These are phyloP conservation scores for Puffinus mauretanicus DNA, from an alignment of 2,113 vertebrate genomes.

Conservation along the genomic window DNA sequence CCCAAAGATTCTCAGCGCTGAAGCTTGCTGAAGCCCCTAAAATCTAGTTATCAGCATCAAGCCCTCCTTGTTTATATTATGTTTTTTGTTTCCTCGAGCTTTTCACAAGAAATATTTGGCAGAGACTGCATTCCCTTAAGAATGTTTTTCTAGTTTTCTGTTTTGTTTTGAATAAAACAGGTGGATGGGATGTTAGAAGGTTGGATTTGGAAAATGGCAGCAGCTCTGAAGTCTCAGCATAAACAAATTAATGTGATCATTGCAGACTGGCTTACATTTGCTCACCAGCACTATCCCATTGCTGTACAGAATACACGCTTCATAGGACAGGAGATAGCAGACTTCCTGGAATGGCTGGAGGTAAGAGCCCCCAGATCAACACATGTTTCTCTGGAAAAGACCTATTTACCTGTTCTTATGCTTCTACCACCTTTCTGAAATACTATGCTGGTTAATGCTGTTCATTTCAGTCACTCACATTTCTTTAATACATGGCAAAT, in stretches of 20 bases:
- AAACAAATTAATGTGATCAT: conserved; percentile 80
- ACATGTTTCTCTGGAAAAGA: background rate
- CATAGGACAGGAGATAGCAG: conserved; percentile 86
- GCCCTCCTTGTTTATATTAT: background rate
- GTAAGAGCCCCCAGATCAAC: conserved; percentile 56
- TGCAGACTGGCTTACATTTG: conserved; percentile 85
- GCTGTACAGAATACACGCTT: conserved; percentile 83
- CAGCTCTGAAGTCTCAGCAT: conserved; percentile 74
- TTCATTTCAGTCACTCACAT: background rate
- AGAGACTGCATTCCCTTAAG: background rate
- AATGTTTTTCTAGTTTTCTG: background rate
- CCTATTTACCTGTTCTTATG: background rate
- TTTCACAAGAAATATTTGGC: background rate
- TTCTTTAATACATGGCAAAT: background rate
- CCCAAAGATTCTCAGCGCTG: background rate
- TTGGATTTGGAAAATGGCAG: conserved; percentile 85
- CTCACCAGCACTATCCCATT: conserved; percentile 83
- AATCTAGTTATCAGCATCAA: background rate
- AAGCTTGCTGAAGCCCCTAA: background rate
- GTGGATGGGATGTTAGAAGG: conserved; percentile 83
- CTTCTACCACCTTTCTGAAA: background rate
- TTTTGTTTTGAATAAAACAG: conserved; percentile 67
- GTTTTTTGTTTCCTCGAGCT: background rate
- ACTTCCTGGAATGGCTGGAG: conserved; percentile 85
- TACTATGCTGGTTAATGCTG: background rate